Base-by-base conservation (phyloP, 2,888 invertebrate species). In the Netelia virgata region DNA sequence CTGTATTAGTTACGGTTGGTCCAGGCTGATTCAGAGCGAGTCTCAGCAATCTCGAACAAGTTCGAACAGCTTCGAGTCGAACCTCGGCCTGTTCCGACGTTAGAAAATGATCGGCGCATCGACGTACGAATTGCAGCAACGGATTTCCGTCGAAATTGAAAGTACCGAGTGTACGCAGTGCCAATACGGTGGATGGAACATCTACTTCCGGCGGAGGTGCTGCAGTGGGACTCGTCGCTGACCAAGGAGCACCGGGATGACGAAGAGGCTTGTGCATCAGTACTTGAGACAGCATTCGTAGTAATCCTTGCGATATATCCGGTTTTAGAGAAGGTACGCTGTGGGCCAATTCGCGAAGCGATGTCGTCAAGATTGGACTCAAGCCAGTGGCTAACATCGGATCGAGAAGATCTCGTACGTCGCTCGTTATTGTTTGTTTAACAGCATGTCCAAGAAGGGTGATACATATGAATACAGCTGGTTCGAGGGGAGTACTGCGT, bases 111-210 rank as follows among this genome's bases (percentile, higher is more conserved):
- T 99, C 98, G 0, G 98, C 98, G 93, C 98, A 98, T 83, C 98
- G 96, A 86, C 97, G 96, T 0, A 99, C 98, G 94, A 99, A 99
- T 87, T 98, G 97, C 55, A 99, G 95, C 91, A 99, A 94, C 59
- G 98, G 97, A 91, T 98, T 97, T 1, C 97, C 98, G 93, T 98
- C 98, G 94, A 99, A 99, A 91, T 98, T 97, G 86, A 97, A 97
- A 0, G 96, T 97, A 3, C 99, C 99, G 11, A 99, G 95, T 0
- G 99, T 99, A 91, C 97, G 96, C 28, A 99, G 94, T 0, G 99
- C 99, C 63, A 99, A 94, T 0, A 99, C 98, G 77, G 98, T 97
- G 85, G 97, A 97, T 11, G 96, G 95, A 1, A 97, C 96, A 92
- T 99, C 98, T 8, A 95, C 94, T 3, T 95, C 94, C 64, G 94